Conservation (phyloP, 2,113 vertebrate species). For the Gobiocypris rarus region DNA sequence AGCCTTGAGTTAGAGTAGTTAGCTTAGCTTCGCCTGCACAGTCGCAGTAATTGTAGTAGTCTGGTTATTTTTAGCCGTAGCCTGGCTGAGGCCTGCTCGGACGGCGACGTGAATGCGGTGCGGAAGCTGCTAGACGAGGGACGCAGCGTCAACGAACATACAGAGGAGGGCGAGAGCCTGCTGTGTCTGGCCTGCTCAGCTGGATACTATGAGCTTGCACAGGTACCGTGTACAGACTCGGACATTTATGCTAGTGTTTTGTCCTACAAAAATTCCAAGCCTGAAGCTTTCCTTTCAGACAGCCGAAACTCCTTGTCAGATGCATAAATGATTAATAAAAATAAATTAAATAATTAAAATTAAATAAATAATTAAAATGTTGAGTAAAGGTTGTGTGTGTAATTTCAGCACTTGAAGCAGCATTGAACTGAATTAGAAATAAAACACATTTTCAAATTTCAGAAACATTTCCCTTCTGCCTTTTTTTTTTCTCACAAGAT, state of each 20-base stretch:
- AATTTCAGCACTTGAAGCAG: background rate
- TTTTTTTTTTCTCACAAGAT: background rate
- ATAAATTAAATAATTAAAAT: background rate
- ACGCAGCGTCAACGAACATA: constrained; percentile 97
- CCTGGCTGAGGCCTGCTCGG: constrained; percentile 97
- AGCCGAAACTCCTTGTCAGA: no score
- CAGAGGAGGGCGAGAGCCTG: constrained; percentile 97
- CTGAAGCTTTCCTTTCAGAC: constrained; percentile 1
- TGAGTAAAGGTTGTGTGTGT: background rate
- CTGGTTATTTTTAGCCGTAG: constrained; percentile 95
- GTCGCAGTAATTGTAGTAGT: constrained; percentile 86
- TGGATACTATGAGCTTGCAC: constrained; percentile 98
- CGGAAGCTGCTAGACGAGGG: constrained; percentile 97
- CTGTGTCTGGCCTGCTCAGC: constrained; percentile 97
- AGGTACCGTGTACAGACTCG: constrained; percentile 78
- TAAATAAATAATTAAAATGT: background rate
- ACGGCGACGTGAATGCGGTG: constrained; percentile 97
- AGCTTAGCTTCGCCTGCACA: constrained; percentile 75
- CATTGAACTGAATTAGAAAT: background rate
- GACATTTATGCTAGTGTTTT: constrained; percentile 24
- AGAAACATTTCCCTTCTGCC: background rate
- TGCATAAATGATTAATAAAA: background rate
- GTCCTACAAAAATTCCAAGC: background rate
- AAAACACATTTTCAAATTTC: background rate
- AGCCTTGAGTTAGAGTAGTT: constrained; percentile 52